Evolutionary conservation across 2,888 invertebrate genomes (phyloP).

Genomic region (Azorinus chamasolen): DNA sequence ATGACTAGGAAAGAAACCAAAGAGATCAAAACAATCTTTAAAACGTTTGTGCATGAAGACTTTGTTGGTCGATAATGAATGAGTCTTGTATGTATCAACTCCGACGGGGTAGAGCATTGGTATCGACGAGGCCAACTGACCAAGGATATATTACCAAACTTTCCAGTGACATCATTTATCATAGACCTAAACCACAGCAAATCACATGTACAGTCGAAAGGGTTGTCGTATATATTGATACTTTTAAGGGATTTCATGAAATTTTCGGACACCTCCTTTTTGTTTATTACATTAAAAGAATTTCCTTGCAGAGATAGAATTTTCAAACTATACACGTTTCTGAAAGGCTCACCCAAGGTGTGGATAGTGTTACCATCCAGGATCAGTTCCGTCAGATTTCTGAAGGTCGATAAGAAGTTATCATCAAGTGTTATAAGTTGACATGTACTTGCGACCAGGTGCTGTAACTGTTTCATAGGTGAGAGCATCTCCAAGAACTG

Average conservation of each 20-base stretch:
- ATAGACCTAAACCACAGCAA: conserved; percentile 49
- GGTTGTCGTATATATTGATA: conserved; percentile 36
- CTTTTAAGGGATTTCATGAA: conserved; percentile 5
- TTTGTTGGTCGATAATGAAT: conserved; percentile 21
- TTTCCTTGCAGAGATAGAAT: conserved; percentile 1
- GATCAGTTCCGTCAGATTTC: conserved; percentile 13
- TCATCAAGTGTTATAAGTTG: conserved; percentile 1
- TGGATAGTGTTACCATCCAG: conserved; percentile 21
- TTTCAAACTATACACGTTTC: neutral
- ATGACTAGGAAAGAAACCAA: conserved; percentile 5
- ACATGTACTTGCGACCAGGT: neutral
- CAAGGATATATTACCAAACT: conserved; percentile 13
- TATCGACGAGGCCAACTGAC: conserved; percentile 27
- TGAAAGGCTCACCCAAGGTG: neutral
- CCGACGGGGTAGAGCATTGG: conserved; percentile 12
- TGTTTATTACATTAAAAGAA: conserved; percentile 15
- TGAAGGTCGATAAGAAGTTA: conserved; percentile 6
- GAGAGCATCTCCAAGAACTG: conserved; percentile 11
- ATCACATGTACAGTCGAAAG: conserved; percentile 46
- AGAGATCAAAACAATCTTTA: neutral
- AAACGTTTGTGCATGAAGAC: conserved; percentile 15
- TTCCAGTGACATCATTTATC: conserved; percentile 9
- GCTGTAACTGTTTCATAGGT: conserved; percentile 23
- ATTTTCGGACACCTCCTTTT: conserved; percentile 2
- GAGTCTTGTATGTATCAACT: neutral